phyloP scores from a whole-genome alignment of 1,140 invertebrate species.

The Phocides pigmalion region DNA sequence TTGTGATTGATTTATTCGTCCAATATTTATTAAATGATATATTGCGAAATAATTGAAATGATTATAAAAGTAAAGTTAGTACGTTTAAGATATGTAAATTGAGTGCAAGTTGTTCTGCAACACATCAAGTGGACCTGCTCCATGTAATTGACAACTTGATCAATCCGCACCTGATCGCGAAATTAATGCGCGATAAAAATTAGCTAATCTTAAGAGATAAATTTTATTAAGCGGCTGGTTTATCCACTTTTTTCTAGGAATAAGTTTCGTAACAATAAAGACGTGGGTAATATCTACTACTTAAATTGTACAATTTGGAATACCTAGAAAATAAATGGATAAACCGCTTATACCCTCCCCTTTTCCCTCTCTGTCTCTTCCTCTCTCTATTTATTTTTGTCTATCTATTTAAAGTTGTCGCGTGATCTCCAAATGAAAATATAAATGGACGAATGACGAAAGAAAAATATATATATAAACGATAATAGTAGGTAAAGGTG shows the following conservation, averaged over 20 bases:
- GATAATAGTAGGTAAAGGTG: no score
- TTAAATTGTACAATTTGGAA: no score
- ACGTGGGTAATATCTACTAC: no score
- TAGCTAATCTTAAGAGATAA: constrained; percentile 6
- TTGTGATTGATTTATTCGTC: no score
- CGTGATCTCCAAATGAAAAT: no score
- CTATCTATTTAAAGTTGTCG: no score
- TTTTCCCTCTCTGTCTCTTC: no score
- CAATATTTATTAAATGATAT: no score
- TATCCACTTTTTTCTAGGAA: neutral
- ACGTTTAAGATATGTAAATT: neutral
- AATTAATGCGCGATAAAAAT: constrained; percentile 1
- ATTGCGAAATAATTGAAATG: neutral
- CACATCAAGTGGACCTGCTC: neutral
- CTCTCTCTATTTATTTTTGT: no score
- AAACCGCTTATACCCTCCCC: no score
- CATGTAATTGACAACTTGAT: neutral
- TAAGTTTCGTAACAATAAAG: neutral
- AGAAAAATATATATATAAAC: neutral
- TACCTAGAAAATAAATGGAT: no score
- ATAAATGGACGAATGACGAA: neutral
- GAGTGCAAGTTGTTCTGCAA: constrained; percentile 1
- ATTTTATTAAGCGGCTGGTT: neutral
- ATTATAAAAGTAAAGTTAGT: neutral
- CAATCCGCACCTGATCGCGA: neutral